These are phyloP conservation scores for Atta colombica DNA, from an alignment of 1,140 invertebrate species.

Conservation along the genomic window DNA sequence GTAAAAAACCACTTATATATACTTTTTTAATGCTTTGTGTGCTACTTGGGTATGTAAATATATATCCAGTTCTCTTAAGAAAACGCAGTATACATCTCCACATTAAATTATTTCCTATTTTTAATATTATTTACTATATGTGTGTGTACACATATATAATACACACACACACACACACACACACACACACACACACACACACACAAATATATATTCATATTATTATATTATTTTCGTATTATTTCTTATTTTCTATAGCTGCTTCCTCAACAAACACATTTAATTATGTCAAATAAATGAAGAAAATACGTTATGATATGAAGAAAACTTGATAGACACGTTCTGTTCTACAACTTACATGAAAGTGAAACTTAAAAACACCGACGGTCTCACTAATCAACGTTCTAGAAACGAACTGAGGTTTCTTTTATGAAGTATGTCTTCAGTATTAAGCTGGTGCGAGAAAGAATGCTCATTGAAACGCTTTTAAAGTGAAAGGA, in stretches of 20 bases:
- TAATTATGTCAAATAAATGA: not conserved
- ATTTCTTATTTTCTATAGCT: not conserved
- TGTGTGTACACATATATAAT: no score
- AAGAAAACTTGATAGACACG: not conserved
- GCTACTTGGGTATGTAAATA: no score
- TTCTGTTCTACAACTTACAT: not conserved
- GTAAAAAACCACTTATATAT: no score
- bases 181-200: no score
- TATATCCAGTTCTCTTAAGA: no score
- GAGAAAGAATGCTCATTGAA: slow-evolving; percentile 80
- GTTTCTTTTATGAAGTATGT: slow-evolving; percentile 59
- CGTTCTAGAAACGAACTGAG: slow-evolving; percentile 51
- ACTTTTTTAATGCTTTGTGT: no score
- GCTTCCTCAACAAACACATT: not conserved
- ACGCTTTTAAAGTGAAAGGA: slow-evolving; percentile 85
- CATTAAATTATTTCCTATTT: no score
- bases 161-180: no score
- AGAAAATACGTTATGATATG: not conserved
- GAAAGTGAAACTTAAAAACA: slow-evolving; percentile 39
- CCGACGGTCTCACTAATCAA: not conserved
- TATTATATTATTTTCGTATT: not conserved
- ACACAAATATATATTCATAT: no score
- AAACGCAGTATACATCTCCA: no score
- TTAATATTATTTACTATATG: no score
- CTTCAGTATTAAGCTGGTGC: slow-evolving; percentile 43